Percentiles rank a stretch among this genome's conserved stretches.
Conservation (phyloP, 2,797 vertebrate genomes). For the Pangasius mekongensis region DNA sequence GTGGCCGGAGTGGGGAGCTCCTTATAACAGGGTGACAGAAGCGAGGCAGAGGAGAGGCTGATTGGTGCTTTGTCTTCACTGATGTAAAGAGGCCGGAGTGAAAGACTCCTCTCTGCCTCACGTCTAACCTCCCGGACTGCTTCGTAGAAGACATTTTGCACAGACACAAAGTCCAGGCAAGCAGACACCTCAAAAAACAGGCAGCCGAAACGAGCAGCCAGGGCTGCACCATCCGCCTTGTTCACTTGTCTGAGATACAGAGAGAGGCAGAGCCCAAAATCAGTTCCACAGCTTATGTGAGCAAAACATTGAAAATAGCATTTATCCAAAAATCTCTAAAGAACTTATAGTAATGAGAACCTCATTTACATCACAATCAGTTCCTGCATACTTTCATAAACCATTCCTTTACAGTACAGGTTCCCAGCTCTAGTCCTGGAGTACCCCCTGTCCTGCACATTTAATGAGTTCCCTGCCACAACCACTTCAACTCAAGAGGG, state of each 20-base stretch:
- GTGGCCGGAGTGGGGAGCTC: slow-evolving; percentile 88
- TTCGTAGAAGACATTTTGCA: slow-evolving; percentile 86
- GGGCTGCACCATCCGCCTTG: slow-evolving; percentile 77
- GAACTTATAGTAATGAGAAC: neutral
- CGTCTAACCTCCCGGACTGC: slow-evolving; percentile 80
- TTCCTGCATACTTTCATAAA: neutral
- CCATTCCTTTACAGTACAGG: neutral
- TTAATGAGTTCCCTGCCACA: neutral
- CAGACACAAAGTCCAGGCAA: slow-evolving; percentile 82
- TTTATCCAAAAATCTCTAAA: neutral
- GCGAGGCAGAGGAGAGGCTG: slow-evolving; percentile 57
- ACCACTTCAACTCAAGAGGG: neutral
- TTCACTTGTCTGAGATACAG: slow-evolving; percentile 82
- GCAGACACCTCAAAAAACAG: slow-evolving; percentile 88
- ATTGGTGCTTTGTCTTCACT: slow-evolving; percentile 78
- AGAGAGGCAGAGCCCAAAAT: neutral
- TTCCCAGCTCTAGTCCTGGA: neutral
- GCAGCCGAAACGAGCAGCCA: slow-evolving; percentile 81
- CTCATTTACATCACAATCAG: neutral
- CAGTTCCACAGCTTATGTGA: neutral
- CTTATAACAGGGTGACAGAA: slow-evolving; percentile 79
- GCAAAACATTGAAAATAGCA: neutral
- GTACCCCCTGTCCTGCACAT: neutral
- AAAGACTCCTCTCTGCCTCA: slow-evolving; percentile 62
- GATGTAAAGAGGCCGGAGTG: slow-evolving; percentile 77